Evolutionary conservation across 1,140 invertebrate genomes (phyloP).

Genomic region (Drosophila melanica): DNA sequence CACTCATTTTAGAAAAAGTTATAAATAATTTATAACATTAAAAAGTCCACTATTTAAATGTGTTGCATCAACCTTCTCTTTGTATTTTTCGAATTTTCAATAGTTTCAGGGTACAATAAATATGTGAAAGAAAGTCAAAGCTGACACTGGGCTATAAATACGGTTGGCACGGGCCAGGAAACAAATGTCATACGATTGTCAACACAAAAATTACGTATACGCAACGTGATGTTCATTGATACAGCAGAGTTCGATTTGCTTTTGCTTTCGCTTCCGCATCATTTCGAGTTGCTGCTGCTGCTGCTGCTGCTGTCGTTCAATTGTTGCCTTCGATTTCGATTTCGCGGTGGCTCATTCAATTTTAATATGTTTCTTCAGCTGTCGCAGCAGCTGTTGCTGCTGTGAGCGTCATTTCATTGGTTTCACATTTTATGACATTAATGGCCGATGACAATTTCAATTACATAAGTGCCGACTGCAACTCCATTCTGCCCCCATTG

Average conservation of each 20-base stretch:
- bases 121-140: neutral
- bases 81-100: neutral
- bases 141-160: constrained; percentile 44
- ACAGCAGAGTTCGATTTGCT: constrained; percentile 28
- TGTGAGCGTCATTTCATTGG: constrained; percentile 32
- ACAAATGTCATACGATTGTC: constrained; percentile 57
- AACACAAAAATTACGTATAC: constrained; percentile 51
- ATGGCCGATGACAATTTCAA: constrained; percentile 36
- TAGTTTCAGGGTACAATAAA: neutral
- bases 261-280: constrained; percentile 47
- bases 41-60: no score
- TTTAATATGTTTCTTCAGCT: constrained; percentile 33
- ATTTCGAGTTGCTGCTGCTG: neutral
- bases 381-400: constrained; percentile 20
- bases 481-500: neutral
- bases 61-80: neutral
- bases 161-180: constrained; percentile 48
- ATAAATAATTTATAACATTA: no score
- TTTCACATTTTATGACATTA: constrained; percentile 43
- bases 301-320: constrained; percentile 33
- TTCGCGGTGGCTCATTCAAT: constrained; percentile 40
- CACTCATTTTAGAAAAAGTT: no score
- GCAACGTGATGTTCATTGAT: constrained; percentile 38
- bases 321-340: constrained; percentile 46
- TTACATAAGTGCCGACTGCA: constrained; percentile 28